Conservation (phyloP, 2,888 invertebrate genomes). For the Volucella bombylans region DNA sequence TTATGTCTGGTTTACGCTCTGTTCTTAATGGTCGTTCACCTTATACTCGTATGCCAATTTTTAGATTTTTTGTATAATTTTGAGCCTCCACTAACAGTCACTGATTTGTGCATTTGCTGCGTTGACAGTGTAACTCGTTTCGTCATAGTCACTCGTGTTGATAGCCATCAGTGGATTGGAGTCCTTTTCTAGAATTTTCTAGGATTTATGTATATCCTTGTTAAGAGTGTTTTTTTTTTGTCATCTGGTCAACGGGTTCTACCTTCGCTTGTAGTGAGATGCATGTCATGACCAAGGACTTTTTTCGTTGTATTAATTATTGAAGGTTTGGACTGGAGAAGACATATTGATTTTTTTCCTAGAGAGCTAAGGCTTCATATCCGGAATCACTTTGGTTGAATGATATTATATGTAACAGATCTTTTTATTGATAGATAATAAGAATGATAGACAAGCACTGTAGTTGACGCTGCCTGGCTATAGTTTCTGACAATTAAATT, state of each 20-base stretch:
- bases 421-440: no score
- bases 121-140: conserved; percentile 25
- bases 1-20: conserved; percentile 25
- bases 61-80: neutral
- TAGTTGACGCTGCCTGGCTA: no score
- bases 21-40: conserved; percentile 21
- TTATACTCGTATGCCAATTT: conserved; percentile 4
- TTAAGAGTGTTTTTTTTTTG: conserved; percentile 9
- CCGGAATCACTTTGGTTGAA: no score
- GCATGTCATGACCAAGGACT: neutral
- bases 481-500: no score
- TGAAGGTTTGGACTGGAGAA: no score
- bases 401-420: no score
- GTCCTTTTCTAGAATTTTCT: conserved; percentile 27
- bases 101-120: conserved; percentile 49
- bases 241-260: neutral
- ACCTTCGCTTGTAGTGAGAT: neutral
- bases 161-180: conserved; percentile 38
- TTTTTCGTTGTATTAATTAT: conserved; percentile 30
- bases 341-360: no score
- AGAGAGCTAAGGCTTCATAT: no score
- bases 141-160: conserved; percentile 35
- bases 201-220: conserved; percentile 42
- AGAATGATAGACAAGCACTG: no score
- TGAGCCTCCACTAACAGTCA: conserved; percentile 12